These are phyloP conservation scores for Parthenolecanium corni DNA, from an alignment of 2,888 invertebrate species.

Conservation along the genomic window DNA sequence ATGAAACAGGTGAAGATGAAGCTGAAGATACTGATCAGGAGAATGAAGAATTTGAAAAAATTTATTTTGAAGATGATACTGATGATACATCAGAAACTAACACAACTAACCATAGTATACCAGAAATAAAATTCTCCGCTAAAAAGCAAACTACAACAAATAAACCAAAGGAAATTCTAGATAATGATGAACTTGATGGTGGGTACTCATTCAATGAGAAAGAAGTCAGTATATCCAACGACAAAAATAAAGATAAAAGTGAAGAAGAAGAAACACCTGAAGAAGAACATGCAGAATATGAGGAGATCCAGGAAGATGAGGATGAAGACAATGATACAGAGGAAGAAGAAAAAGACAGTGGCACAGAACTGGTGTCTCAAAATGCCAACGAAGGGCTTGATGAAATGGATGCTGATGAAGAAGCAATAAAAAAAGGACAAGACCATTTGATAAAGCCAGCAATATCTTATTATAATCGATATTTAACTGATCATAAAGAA, in stretches of 20 bases:
- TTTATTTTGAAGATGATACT: too few species aligned
- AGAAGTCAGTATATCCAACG: too few species aligned
- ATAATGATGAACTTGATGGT: too few species aligned
- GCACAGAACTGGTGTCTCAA: background rate
- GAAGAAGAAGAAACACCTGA: slow-evolving; percentile 29
- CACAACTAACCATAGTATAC: too few species aligned
- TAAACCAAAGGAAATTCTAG: too few species aligned
- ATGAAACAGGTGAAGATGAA: background rate
- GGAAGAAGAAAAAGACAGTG: background rate
- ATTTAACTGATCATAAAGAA: slow-evolving; percentile 10
- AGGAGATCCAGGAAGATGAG: slow-evolving; percentile 21
- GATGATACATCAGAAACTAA: too few species aligned
- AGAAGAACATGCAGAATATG: background rate
- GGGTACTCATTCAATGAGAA: too few species aligned
- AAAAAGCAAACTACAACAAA: too few species aligned
- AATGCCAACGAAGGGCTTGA: slow-evolving; percentile 22
- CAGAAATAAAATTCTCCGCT: too few species aligned
- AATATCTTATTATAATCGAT: slow-evolving; percentile 29
- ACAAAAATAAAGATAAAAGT: slow-evolving; percentile 18
- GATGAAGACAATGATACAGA: slow-evolving; percentile 15
- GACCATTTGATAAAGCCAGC: slow-evolving; percentile 1
- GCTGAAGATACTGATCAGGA: background rate
- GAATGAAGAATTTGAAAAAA: slow-evolving; percentile 1
- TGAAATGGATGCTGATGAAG: slow-evolving; percentile 29
- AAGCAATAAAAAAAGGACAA: slow-evolving; percentile 23